Conservation (phyloP, 1,140 invertebrate genomes). For the Drosophila ohnishii region DNA sequence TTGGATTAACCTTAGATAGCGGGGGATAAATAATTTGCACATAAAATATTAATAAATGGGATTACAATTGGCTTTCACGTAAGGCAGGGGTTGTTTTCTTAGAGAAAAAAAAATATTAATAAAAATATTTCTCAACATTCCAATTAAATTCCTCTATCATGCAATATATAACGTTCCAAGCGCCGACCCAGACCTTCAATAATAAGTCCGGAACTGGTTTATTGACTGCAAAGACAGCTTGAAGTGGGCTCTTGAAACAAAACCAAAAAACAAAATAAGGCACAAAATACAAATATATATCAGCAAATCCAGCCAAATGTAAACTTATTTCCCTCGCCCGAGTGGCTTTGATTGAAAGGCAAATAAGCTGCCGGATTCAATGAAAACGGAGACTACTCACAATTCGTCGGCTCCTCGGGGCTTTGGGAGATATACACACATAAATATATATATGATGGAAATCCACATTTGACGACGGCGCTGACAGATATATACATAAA, state of each 20-base stretch:
- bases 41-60: background rate
- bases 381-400: constrained; percentile 42
- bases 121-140: background rate
- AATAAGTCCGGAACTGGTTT: constrained; percentile 37
- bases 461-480: constrained; percentile 58
- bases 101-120: background rate
- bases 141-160: background rate
- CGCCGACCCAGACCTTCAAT: constrained; percentile 35
- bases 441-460: constrained; percentile 33
- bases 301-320: constrained; percentile 42
- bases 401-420: constrained; percentile 2
- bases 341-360: constrained; percentile 64
- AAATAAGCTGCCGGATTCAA: constrained; percentile 72
- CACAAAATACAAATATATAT: constrained; percentile 28
- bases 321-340: constrained; percentile 49
- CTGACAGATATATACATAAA: constrained; percentile 57
- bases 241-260: constrained; percentile 39
- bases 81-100: background rate
- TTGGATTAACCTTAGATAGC: constrained; percentile 22
- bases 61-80: background rate
- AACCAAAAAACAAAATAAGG: background rate
- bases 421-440: background rate
- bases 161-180: constrained; percentile 14
- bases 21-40: constrained; percentile 5
- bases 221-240: constrained; percentile 32